Percentiles rank a stretch among this genome's conserved stretches.
phyloP scores from a whole-genome alignment of 2,797 vertebrate species.

The Danio tinwini region DNA sequence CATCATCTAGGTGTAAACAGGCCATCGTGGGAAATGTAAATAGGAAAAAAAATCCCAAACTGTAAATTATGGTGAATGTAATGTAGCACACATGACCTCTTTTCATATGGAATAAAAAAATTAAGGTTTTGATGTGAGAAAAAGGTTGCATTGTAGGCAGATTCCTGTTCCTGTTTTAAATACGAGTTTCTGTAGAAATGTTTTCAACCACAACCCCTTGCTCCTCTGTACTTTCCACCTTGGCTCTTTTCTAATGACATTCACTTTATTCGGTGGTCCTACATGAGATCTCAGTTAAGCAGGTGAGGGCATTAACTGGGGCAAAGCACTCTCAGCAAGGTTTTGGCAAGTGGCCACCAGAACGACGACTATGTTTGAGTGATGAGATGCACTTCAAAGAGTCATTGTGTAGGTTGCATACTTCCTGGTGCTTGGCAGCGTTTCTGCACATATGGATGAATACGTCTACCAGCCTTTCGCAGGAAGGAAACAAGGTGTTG shows the following conservation, averaged over 20 bases:
- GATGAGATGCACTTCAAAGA: constrained; percentile 73
- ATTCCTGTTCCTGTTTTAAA: constrained; percentile 61
- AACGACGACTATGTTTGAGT: constrained; percentile 77
- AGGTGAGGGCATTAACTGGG: constrained; percentile 71
- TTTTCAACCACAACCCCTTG: constrained; percentile 62
- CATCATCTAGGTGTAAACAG: no score
- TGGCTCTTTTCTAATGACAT: constrained; percentile 72
- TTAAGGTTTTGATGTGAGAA: constrained; percentile 40
- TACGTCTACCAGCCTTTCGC: constrained; percentile 32
- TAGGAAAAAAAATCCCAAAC: constrained; percentile 9
- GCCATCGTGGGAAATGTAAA: neutral
- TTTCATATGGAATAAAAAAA: constrained; percentile 28
- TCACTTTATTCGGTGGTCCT: constrained; percentile 78
- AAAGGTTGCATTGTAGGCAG: constrained; percentile 62
- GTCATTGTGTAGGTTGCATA: constrained; percentile 67
- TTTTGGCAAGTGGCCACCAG: constrained; percentile 77
- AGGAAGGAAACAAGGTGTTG: constrained; percentile 31
- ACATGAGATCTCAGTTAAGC: constrained; percentile 56
- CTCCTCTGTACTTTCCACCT: constrained; percentile 60
- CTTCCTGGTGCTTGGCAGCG: constrained; percentile 76
- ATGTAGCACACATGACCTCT: constrained; percentile 11
- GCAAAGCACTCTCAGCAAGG: constrained; percentile 79
- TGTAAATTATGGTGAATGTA: neutral
- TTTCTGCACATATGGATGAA: constrained; percentile 63
- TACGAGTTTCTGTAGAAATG: constrained; percentile 59